Evolutionary conservation across 2,888 invertebrate species (phyloP).

Genomic region (Zootermopsis nevadensis): DNA sequence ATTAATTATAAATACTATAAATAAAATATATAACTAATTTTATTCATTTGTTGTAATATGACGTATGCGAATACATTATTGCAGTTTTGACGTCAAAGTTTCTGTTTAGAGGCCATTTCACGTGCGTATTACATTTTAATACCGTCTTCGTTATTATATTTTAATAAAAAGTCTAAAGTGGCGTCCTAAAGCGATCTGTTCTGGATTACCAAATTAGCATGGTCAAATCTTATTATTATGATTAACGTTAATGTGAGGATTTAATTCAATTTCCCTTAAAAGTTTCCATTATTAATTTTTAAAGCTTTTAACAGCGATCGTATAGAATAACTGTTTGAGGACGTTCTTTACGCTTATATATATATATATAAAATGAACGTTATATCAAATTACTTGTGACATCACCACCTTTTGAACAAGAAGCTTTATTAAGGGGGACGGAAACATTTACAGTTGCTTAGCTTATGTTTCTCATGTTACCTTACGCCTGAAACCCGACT

Average conservation of each 20-base stretch:
- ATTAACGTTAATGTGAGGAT: neutral
- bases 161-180: no score
- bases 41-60: no score
- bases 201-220: neutral
- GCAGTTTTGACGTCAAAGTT: no score
- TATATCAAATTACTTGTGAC: neutral
- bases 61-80: no score
- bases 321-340: no score
- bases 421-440: neutral
- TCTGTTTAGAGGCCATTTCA: no score
- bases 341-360: no score
- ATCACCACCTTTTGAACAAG: neutral
- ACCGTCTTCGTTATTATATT: no score
- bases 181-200: no score
- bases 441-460: neutral
- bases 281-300: neutral
- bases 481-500: neutral
- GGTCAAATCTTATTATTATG: neutral
- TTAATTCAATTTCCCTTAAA: neutral
- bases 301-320: neutral
- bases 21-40: no score
- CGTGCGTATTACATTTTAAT: no score
- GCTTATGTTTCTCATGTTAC: neutral
- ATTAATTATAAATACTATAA: no score
- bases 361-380: neutral